These are phyloP conservation scores for Metridium senile DNA, from an alignment of 92 coral and sea anemone species.

Conservation along the genomic window DNA sequence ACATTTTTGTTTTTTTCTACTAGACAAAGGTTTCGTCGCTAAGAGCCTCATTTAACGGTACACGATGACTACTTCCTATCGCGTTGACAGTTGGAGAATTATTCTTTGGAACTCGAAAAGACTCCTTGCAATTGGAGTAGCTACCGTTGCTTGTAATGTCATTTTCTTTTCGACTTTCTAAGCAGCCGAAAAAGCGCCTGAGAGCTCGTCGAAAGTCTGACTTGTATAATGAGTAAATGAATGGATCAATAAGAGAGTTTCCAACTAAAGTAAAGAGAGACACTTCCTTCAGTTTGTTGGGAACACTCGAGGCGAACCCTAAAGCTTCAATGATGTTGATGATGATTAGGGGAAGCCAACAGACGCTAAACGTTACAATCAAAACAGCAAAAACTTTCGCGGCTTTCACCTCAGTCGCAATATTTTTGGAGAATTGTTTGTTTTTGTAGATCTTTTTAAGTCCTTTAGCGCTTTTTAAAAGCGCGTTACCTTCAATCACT, in stretches of 20 bases:
- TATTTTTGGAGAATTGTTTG: constrained; percentile 27
- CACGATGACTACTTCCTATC: constrained; percentile 11
- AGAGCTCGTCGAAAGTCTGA: constrained; percentile 79
- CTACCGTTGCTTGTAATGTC: constrained; percentile 27
- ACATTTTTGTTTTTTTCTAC: not conserved
- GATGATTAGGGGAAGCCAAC: constrained; percentile 88
- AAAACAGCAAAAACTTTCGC: constrained; percentile 88
- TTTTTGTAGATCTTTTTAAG: constrained; percentile 34
- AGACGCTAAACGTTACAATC: constrained; percentile 68
- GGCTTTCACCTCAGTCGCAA: constrained; percentile 76
- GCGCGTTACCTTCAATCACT: constrained; percentile 18
- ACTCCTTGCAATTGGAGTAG: constrained; percentile 11
- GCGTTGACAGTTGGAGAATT: not conserved
- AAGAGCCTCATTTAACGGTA: constrained; percentile 26
- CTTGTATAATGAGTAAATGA: constrained; percentile 85
- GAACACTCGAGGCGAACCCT: constrained; percentile 55
- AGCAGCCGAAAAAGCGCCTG: constrained; percentile 43
- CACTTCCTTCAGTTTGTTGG: constrained; percentile 47
- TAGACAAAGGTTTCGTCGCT: constrained; percentile 28
- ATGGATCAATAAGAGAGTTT: constrained; percentile 81
- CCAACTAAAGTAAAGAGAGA: constrained; percentile 89
- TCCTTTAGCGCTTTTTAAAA: not conserved
- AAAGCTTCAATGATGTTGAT: constrained; percentile 73
- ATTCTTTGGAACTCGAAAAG: constrained; percentile 11
- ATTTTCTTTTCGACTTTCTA: not conserved